Percentiles rank a stretch among this genome's conserved stretches.
Evolutionary conservation across 1,140 invertebrate species (phyloP).

Genomic region (Drosophila kohkoa): DNA sequence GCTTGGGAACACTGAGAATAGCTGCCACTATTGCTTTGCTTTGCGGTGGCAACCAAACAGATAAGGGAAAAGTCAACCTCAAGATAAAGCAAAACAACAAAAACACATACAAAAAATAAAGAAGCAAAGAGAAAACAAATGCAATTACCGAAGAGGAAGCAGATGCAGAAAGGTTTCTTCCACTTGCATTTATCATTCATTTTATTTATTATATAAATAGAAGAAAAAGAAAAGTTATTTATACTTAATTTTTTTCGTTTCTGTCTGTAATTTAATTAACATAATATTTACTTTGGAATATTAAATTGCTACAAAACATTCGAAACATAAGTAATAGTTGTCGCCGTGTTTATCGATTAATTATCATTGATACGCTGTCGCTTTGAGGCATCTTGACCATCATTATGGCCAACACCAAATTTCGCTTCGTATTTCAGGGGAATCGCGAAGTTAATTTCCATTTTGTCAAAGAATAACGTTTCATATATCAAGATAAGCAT

Average conservation of each 20-base stretch:
- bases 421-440: conserved; percentile 26
- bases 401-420: conserved; percentile 21
- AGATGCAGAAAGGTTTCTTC: not conserved
- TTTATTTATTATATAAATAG: conserved; percentile 12
- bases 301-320: not conserved
- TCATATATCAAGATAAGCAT: conserved; percentile 67
- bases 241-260: not conserved
- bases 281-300: conserved; percentile 7
- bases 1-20: conserved; percentile 22
- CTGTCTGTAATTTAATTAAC: not conserved
- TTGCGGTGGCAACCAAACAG: conserved; percentile 45
- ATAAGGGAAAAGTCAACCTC: conserved; percentile 32
- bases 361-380: conserved; percentile 22
- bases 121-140: conserved; percentile 37
- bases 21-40: conserved; percentile 32
- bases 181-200: conserved; percentile 1
- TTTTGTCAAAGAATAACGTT: conserved; percentile 53
- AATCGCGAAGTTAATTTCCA: conserved; percentile 56
- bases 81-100: conserved; percentile 6
- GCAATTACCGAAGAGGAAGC: conserved; percentile 28
- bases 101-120: not conserved
- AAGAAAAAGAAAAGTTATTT: conserved; percentile 3
- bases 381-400: conserved; percentile 38
- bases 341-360: not conserved
- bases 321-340: conserved; percentile 3